Evolutionary conservation across 2,888 invertebrate genomes (phyloP).

Genomic region (Pristionchus japonicus): DNA sequence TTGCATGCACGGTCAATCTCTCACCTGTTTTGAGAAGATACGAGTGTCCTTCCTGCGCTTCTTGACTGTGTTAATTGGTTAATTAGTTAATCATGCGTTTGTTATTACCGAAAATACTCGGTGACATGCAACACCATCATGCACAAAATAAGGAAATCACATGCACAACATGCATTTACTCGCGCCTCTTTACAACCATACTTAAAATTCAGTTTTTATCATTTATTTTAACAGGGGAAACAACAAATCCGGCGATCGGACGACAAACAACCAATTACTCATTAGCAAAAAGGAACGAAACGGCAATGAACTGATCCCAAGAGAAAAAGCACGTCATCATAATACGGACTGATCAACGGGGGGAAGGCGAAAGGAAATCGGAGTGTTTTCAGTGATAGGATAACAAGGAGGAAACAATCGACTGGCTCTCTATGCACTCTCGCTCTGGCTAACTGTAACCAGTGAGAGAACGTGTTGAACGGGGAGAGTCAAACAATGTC

Average conservation of each 20-base stretch:
- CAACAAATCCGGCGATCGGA: neutral
- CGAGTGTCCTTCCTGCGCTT: neutral
- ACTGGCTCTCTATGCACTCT: no score
- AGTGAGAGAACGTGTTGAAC: neutral
- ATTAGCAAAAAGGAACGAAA: neutral
- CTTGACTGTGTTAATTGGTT: neutral
- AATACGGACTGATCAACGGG: constrained; percentile 13
- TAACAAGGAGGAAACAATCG: no score
- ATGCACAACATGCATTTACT: constrained; percentile 25
- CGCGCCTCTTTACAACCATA: neutral
- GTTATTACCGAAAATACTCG: constrained; percentile 28
- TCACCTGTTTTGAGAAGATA: neutral
- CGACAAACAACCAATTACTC: neutral
- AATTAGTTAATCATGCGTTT: neutral
- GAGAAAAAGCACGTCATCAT: neutral
- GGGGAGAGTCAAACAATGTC: no score
- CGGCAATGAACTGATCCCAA: neutral
- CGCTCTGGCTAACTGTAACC: no score
- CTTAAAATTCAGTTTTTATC: constrained; percentile 1
- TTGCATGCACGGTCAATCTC: neutral
- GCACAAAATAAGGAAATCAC: neutral
- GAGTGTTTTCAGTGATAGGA: no score
- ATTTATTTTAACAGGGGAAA: neutral
- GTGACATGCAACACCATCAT: constrained; percentile 41
- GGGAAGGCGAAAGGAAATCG: no score